Conservation (phyloP, 2,888 invertebrate genomes). For the Eupithecia dodoneata region DNA sequence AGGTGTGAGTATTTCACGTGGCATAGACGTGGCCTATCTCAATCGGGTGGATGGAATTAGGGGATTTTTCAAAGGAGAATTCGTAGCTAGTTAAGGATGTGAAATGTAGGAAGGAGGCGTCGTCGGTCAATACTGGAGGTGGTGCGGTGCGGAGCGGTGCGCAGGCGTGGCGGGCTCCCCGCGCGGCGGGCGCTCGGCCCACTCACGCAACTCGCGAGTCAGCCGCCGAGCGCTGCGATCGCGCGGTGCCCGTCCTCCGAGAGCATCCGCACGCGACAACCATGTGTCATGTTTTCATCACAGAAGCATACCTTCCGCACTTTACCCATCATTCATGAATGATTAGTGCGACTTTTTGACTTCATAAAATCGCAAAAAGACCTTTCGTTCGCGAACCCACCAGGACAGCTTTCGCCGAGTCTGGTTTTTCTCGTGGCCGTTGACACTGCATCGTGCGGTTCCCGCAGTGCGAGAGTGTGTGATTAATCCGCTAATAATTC, state of each 20-base stretch:
- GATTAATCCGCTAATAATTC: constrained; percentile 78
- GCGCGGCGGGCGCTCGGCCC: constrained; percentile 61
- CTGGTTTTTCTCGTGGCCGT: constrained; percentile 81
- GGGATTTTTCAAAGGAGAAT: constrained; percentile 81
- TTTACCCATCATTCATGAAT: constrained; percentile 63
- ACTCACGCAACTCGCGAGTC: constrained; percentile 82
- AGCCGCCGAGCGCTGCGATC: constrained; percentile 80
- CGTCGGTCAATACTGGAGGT: constrained; percentile 84
- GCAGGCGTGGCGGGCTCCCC: constrained; percentile 73
- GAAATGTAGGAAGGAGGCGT: constrained; percentile 82
- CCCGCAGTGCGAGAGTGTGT: constrained; percentile 83
- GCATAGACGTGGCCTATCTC: constrained; percentile 74
- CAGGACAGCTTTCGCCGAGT: constrained; percentile 73
- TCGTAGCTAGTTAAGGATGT: constrained; percentile 82
- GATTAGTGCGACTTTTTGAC: constrained; percentile 56
- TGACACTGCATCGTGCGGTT: constrained; percentile 82
- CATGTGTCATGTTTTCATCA: constrained; percentile 83
- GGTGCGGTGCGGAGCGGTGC: constrained; percentile 76
- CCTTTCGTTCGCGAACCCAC: constrained; percentile 48
- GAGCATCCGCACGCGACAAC: constrained; percentile 65
- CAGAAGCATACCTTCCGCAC: constrained; percentile 65
- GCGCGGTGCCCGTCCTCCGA: constrained; percentile 63
- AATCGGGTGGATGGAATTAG: constrained; percentile 73
- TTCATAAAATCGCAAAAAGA: constrained; percentile 49
- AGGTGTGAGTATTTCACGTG: constrained; percentile 55